Evolutionary conservation across 1,140 invertebrate genomes (phyloP).

Genomic region (Halyomorpha halys): DNA sequence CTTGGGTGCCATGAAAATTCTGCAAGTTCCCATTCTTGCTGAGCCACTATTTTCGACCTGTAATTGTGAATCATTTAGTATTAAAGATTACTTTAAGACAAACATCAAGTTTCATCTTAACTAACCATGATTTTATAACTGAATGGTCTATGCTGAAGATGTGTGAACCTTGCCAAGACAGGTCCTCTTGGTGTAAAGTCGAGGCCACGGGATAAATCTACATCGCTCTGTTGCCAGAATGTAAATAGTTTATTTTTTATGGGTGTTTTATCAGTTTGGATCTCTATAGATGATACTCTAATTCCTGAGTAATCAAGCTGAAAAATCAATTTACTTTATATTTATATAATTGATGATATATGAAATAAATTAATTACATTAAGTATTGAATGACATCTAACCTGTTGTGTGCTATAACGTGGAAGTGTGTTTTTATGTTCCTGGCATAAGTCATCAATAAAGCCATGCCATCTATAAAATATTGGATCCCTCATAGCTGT

Average conservation of each 20-base stretch:
- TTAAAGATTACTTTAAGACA: too few relatives aligned
- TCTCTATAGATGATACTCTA: constrained; percentile 41
- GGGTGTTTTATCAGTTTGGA: constrained; percentile 35
- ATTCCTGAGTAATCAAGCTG: constrained; percentile 52
- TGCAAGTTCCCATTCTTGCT: constrained; percentile 39
- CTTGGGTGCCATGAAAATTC: constrained; percentile 48
- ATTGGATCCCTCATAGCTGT: constrained; percentile 72
- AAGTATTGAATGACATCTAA: constrained; percentile 27
- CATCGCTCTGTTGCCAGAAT: constrained; percentile 42
- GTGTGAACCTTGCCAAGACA: constrained; percentile 40
- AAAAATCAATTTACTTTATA: neutral
- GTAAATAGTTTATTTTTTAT: constrained; percentile 36
- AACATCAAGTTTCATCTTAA: neutral
- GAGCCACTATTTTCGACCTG: constrained; percentile 27
- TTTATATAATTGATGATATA: too few relatives aligned
- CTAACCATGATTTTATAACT: constrained; percentile 33
- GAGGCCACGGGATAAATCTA: constrained; percentile 41
- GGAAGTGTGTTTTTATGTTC: constrained; percentile 59
- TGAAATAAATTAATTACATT: too few relatives aligned
- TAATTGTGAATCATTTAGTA: neutral
- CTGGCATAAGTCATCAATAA: constrained; percentile 66
- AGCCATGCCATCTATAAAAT: constrained; percentile 76
- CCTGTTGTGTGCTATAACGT: constrained; percentile 47
- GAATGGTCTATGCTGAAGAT: constrained; percentile 41
- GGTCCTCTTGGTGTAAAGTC: constrained; percentile 39